These are phyloP conservation scores for Digitonthophagus gazella DNA, from an alignment of 2,888 invertebrate genomes.

Conservation along the genomic window DNA sequence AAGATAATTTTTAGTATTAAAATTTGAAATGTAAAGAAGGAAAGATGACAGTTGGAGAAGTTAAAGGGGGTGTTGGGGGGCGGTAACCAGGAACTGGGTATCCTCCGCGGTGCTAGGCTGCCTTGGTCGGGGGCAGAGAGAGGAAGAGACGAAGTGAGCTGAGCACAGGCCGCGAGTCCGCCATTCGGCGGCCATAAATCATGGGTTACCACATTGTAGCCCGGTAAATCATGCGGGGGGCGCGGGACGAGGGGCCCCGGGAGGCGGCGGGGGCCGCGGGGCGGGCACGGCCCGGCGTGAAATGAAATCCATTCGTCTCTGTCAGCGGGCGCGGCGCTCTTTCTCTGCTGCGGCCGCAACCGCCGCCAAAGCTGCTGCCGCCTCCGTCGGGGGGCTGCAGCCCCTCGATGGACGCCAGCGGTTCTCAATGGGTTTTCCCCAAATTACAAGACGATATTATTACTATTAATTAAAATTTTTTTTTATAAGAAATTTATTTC, in stretches of 20 bases:
- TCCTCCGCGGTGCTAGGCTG: no score
- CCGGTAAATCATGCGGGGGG: slow-evolving; percentile 62
- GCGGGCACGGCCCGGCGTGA: slow-evolving; percentile 57
- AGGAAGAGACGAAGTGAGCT: not conserved
- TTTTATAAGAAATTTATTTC: not conserved
- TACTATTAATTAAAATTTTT: not conserved
- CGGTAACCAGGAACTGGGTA: no score
- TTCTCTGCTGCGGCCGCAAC: slow-evolving; percentile 22
- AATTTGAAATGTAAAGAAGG: no score
- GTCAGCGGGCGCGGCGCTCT: slow-evolving; percentile 44
- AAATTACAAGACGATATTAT: not conserved
- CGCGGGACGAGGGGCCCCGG: slow-evolving; percentile 29
- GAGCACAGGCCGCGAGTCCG: slow-evolving; percentile 52
- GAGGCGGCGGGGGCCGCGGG: slow-evolving; percentile 42
- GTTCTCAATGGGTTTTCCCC: not conserved
- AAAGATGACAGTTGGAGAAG: no score
- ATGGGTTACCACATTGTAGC: slow-evolving; percentile 69
- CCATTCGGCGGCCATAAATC: slow-evolving; percentile 64
- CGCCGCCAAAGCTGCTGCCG: slow-evolving; percentile 42
- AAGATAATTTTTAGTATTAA: no score
- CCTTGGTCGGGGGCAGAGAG: not conserved
- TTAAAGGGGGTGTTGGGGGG: no score
- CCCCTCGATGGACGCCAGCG: slow-evolving; percentile 27
- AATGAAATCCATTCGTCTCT: slow-evolving; percentile 56
- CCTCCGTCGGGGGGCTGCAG: slow-evolving; percentile 37